Base-by-base conservation (phyloP, 2,797 vertebrate genomes). In the Acrossocheilus fasciatus region DNA sequence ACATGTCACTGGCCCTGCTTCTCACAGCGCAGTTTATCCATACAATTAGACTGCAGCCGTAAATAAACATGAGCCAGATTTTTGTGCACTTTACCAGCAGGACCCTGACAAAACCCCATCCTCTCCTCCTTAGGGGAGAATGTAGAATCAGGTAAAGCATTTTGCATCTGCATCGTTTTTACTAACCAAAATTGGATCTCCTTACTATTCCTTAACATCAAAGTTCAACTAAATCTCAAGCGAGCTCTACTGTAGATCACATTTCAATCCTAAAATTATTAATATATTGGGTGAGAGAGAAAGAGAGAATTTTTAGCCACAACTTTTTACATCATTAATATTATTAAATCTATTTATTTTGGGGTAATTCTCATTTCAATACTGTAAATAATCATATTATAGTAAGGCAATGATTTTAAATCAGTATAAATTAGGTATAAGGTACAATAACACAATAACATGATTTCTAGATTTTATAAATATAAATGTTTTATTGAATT, bases 41-140 rank as follows among this genome's bases (percentile, higher is more conserved):
- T 83, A 84, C 88, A 88, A 90, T 90, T 90, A 88, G 88, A 90
- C 89, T 85, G 85, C 87, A 86, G 39, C 92, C 87, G 88, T 95
- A 94, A 95, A 95, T 95, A 94, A 93, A 90, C 91, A 93, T 89
- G 90, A 92, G 92, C 88, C 91, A 59, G 85, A 82, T 86, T 86
- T 77, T 41, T 69, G 85, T 78, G 52, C 57, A 30, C 14, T 15
- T 69, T 54, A 45, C 83, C 62, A 77, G 69, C 68, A 52, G 86
- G 74, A 81, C n/a, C 43, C 45, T n/a, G 36, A 34, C 72, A 23
- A 66, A 64, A 88, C 82, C 20, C 52, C 9, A 2, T 64, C 20
- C 43, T 20, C 59, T 62, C 17, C 36, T 69, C 17, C 34, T 69
- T 39, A 9, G 66, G 34, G 34, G 66, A 1, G 4, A 39, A 69